Percentiles rank a stretch among this genome's conserved stretches.
These are phyloP conservation scores for Phylloscopus collybita DNA, from an alignment of 2,797 vertebrate species.

Conservation along the genomic window DNA sequence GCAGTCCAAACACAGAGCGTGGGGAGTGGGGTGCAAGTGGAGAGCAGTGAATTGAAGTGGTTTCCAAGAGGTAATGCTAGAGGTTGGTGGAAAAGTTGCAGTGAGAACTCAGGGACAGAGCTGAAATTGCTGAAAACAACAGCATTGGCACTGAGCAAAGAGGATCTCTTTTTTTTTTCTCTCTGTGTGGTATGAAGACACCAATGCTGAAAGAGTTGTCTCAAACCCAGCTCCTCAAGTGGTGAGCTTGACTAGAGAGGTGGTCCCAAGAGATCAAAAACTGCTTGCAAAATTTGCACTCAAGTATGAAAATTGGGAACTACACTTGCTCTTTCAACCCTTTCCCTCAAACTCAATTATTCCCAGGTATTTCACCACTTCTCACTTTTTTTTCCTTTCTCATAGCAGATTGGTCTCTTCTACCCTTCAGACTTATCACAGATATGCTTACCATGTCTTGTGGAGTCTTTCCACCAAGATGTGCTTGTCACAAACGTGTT, in stretches of 20 bases:
- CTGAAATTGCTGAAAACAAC: not conserved
- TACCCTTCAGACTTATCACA: not conserved
- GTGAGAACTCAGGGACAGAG: not conserved
- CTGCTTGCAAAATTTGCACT: not conserved
- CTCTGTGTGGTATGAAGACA: not conserved
- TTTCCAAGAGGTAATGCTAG: not conserved
- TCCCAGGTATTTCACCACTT: not conserved
- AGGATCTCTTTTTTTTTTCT: not conserved
- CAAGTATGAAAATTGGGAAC: not conserved
- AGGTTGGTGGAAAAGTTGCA: not conserved
- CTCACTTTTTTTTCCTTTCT: not conserved
- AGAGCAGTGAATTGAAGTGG: accelerated
- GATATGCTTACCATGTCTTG: not conserved
- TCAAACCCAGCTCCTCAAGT: not conserved
- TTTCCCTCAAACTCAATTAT: not conserved
- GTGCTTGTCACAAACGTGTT: not conserved
- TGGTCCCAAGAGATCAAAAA: not conserved
- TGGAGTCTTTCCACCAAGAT: not conserved
- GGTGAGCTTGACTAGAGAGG: not conserved
- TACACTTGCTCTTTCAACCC: not conserved
- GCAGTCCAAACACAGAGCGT: not conserved
- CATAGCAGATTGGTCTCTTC: not conserved
- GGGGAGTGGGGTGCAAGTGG: not conserved
- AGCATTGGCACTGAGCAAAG: not conserved
- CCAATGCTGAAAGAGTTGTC: not conserved